phyloP scores from a whole-genome alignment of 2,888 invertebrate genomes.

The Calephelis perditalis region DNA sequence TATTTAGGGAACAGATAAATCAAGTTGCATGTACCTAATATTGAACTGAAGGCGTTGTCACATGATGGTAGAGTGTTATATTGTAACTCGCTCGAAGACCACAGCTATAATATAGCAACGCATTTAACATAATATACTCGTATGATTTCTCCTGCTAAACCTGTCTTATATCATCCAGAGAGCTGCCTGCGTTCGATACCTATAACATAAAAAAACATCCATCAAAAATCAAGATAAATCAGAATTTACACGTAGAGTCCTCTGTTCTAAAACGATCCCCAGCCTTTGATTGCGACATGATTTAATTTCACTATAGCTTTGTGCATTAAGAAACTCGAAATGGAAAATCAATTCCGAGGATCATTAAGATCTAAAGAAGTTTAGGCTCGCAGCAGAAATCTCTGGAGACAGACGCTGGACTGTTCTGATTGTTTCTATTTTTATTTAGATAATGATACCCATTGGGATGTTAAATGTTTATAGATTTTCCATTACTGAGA shows the following conservation, averaged over 20 bases:
- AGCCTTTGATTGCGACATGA: background rate
- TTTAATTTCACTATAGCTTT: constrained; percentile 3
- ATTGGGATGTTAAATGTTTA: background rate
- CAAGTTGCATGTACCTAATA: too few species aligned
- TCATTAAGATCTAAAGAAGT: background rate
- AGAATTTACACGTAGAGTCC: background rate
- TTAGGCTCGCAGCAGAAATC: background rate
- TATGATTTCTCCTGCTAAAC: too few species aligned
- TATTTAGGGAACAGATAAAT: too few species aligned
- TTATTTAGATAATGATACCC: background rate
- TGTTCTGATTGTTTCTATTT: background rate
- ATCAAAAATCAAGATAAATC: background rate
- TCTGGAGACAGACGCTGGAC: constrained; percentile 1
- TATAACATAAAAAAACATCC: background rate
- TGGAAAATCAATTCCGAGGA: background rate
- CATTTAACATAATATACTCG: too few species aligned
- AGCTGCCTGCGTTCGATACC: background rate
- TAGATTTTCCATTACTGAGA: too few species aligned
- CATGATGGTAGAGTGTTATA: too few species aligned
- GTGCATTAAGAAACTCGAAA: background rate
- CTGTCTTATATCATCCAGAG: too few species aligned
- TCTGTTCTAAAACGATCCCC: too few species aligned
- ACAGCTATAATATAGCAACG: too few species aligned
- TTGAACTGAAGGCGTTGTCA: too few species aligned
- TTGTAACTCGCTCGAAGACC: too few species aligned